Percentiles rank a stretch among this genome's conserved stretches.
Evolutionary conservation across 1,140 invertebrate species (phyloP).

Genomic region (Caenorhabditis tropicalis): DNA sequence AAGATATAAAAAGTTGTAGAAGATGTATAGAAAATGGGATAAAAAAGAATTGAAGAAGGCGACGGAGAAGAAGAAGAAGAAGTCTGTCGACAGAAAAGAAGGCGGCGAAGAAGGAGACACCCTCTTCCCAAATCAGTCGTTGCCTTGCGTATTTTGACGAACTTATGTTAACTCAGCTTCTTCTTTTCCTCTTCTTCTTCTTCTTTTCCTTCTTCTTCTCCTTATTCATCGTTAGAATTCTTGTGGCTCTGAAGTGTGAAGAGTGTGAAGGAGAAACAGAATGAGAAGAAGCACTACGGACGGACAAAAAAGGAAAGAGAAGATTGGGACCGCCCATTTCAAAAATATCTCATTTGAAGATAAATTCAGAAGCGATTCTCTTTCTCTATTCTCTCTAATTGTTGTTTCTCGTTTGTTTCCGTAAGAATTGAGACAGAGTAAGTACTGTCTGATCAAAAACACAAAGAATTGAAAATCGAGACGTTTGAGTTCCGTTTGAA

Average conservation of each 20-base stretch:
- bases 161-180: constrained; percentile 37
- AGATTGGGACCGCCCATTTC: not conserved
- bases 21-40: constrained; percentile 16
- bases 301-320: not conserved
- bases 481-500: no score
- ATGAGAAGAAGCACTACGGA: not conserved
- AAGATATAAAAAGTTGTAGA: not conserved
- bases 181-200: not conserved
- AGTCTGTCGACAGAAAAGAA: not conserved
- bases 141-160: constrained; percentile 17
- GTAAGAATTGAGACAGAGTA: no score
- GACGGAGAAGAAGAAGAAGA: not conserved
- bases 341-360: not conserved
- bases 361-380: not conserved
- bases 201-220: not conserved
- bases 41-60: constrained; percentile 37
- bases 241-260: constrained; percentile 13
- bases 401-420: not conserved
- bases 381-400: not conserved
- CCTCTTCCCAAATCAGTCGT: constrained; percentile 21
- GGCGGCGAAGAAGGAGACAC: constrained; percentile 7
- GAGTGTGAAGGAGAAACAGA: not conserved
- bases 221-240: not conserved
- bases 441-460: no score
- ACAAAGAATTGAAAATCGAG: no score